These are phyloP conservation scores for Psittacula echo DNA, from an alignment of 2,797 vertebrate genomes.

Conservation along the genomic window DNA sequence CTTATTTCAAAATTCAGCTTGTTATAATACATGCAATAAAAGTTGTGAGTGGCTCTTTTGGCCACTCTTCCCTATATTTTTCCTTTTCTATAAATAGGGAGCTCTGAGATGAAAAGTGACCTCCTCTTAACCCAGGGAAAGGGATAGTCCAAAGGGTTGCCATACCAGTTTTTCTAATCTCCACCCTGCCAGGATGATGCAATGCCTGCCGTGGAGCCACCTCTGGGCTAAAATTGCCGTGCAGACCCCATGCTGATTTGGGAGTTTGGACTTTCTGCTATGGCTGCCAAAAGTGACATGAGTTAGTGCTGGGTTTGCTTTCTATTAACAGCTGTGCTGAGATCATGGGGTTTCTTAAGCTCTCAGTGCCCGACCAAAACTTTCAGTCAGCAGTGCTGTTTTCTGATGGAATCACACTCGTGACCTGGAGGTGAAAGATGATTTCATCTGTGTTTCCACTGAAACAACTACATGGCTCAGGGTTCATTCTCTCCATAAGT, in stretches of 20 bases:
- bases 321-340: slow-evolving; percentile 66
- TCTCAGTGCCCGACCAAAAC: slow-evolving; percentile 12
- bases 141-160: neutral
- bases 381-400: slow-evolving; percentile 57
- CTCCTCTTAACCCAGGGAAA: neutral
- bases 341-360: slow-evolving; percentile 68
- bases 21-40: neutral
- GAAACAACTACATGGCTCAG: slow-evolving; percentile 5
- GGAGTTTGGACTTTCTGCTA: slow-evolving; percentile 56
- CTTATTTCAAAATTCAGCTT: neutral
- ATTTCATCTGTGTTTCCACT: slow-evolving; percentile 58
- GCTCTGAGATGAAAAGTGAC: slow-evolving; percentile 1
- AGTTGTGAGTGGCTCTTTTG: neutral
- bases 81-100: neutral
- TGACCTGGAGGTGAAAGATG: slow-evolving; percentile 63
- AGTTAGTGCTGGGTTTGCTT: slow-evolving; percentile 63
- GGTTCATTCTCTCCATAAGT: neutral
- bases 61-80: neutral
- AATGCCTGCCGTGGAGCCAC: neutral
- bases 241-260: slow-evolving; percentile 54
- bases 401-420: slow-evolving; percentile 49
- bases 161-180: slow-evolving; percentile 29
- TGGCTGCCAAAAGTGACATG: slow-evolving; percentile 59
- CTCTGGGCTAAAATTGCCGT: slow-evolving; percentile 41
- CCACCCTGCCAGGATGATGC: slow-evolving; percentile 17